Evolutionary conservation across 2,888 invertebrate species (phyloP).

Genomic region (Didymodactylos carnosus): DNA sequence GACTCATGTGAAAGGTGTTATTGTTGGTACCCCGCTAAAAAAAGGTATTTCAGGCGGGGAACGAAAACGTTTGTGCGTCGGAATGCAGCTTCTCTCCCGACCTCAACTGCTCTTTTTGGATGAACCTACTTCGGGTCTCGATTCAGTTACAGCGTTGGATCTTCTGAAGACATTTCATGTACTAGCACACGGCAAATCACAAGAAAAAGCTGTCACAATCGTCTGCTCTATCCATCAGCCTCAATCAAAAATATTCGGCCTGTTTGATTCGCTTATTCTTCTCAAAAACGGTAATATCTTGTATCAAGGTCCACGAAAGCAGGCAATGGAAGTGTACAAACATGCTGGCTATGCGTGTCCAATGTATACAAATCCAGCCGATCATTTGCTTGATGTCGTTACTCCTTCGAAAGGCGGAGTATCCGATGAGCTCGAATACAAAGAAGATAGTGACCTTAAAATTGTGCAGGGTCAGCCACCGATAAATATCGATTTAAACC

Average conservation of each 20-base stretch:
- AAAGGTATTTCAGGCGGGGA: slow-evolving; percentile 34
- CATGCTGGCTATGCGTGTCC: background rate
- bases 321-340: background rate
- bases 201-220: slow-evolving; percentile 20
- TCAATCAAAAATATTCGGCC: slow-evolving; percentile 19
- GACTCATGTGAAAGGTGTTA: slow-evolving; percentile 17
- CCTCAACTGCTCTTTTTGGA: slow-evolving; percentile 33
- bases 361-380: background rate
- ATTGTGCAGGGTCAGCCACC: background rate
- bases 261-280: slow-evolving; percentile 28
- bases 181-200: background rate
- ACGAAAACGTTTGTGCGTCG: slow-evolving; percentile 32
- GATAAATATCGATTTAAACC: background rate
- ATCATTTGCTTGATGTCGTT: background rate
- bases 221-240: slow-evolving; percentile 35
- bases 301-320: slow-evolving; percentile 26
- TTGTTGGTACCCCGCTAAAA: background rate
- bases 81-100: slow-evolving; percentile 33
- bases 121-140: slow-evolving; percentile 35
- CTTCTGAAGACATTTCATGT: slow-evolving; percentile 27
- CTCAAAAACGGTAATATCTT: slow-evolving; percentile 26
- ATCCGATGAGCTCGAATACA: background rate
- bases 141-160: slow-evolving; percentile 32
- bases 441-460: background rate
- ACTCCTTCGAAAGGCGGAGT: background rate